phyloP scores from a whole-genome alignment of 2,797 vertebrate species.

The Ateles fusciceps region DNA sequence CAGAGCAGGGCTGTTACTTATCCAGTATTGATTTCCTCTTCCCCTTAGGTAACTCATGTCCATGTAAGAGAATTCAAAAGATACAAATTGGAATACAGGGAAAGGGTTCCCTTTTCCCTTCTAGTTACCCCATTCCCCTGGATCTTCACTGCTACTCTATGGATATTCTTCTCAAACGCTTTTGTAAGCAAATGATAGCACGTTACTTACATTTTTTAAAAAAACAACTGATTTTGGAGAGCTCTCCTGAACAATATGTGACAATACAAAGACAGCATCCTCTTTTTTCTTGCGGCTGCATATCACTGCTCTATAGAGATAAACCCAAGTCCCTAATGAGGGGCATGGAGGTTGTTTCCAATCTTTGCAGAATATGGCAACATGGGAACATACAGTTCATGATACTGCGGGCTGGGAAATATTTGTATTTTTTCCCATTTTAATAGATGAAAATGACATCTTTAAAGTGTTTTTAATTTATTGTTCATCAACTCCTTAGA shows the following conservation, averaged over 20 bases:
- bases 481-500: neutral
- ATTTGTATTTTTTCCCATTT: neutral
- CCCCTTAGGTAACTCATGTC: neutral
- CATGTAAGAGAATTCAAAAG: neutral
- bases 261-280: neutral
- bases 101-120: neutral
- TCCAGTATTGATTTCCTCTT: neutral
- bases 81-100: neutral
- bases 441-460: neutral
- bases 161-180: neutral
- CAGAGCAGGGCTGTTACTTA: neutral
- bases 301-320: neutral
- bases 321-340: neutral
- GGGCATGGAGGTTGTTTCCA: neutral
- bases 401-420: neutral
- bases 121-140: rapidly evolving
- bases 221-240: neutral
- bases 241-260: neutral
- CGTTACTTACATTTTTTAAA: neutral
- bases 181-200: neutral
- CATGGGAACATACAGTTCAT: neutral
- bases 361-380: neutral
- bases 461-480: neutral
- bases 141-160: neutral
- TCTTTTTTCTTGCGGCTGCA: neutral